A percentile compares a stretch with the other conserved stretches of the same genome.
Conservation (phyloP, 2,113 vertebrate species). For the Chaenogobius annularis region DNA sequence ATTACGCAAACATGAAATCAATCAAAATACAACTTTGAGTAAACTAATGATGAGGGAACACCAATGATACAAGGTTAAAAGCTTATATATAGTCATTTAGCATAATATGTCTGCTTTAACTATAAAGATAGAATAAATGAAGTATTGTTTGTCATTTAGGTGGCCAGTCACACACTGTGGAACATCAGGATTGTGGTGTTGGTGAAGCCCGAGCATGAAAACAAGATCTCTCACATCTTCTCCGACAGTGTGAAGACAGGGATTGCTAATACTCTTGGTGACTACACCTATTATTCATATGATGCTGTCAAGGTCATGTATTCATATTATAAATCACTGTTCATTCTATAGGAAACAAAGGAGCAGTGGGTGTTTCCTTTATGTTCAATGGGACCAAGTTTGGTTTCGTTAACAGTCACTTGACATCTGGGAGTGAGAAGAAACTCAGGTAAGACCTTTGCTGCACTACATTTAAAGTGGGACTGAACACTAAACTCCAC, state of each 20-base stretch:
- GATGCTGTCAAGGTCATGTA: neutral
- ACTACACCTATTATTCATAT: neutral
- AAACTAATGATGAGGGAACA: too few species aligned
- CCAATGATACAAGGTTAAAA: too few species aligned
- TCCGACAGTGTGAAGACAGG: slow-evolving; percentile 93
- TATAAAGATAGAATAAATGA: neutral
- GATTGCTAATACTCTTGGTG: slow-evolving; percentile 95
- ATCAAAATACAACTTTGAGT: too few species aligned
- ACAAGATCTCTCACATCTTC: slow-evolving; percentile 93
- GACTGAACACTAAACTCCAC: too few species aligned
- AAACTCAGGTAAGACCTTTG: slow-evolving; percentile 84
- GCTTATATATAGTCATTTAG: too few species aligned
- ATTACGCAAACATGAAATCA: too few species aligned
- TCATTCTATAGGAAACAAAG: slow-evolving; percentile 82
- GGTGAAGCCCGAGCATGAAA: slow-evolving; percentile 94
- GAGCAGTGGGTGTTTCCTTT: slow-evolving; percentile 95
- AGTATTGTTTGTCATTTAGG: slow-evolving; percentile 65
- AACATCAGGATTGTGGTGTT: slow-evolving; percentile 92
- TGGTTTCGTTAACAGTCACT: slow-evolving; percentile 97
- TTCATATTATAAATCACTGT: neutral
- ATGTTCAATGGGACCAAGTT: slow-evolving; percentile 97
- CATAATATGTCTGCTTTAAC: too few species aligned
- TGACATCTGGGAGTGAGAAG: slow-evolving; percentile 97
- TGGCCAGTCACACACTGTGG: slow-evolving; percentile 93
- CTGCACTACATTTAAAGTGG: neutral